These are phyloP conservation scores for Melinopterus prodromus DNA, from an alignment of 2,888 invertebrate species.

Conservation along the genomic window DNA sequence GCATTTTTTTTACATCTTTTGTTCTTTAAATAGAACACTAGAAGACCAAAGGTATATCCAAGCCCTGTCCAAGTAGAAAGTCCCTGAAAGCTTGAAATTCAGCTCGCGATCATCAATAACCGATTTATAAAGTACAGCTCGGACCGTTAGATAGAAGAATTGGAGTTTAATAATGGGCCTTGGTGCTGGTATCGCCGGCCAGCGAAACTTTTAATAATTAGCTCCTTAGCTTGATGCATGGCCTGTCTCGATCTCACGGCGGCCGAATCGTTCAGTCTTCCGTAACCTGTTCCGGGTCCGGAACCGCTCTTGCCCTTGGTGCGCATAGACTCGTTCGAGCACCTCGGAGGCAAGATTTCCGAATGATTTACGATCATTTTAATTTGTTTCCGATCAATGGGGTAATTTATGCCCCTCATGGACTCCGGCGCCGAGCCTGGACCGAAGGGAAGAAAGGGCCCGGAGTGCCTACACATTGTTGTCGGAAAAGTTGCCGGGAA, in stretches of 20 bases:
- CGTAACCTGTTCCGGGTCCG: constrained; percentile 10
- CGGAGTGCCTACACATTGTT: constrained; percentile 14
- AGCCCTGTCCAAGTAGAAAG: not conserved
- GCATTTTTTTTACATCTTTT: not conserved
- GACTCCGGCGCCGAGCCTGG: constrained; percentile 6
- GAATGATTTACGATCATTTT: constrained; percentile 47
- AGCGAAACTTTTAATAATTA: constrained; percentile 48
- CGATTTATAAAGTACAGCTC: constrained; percentile 43
- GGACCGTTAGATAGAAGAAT: constrained; percentile 43
- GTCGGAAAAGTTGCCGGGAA: constrained; percentile 11
- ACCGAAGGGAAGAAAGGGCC: not conserved
- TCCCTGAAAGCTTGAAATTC: not conserved
- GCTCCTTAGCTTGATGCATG: constrained; percentile 45
- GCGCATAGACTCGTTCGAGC: not conserved
- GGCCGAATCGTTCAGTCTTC: constrained; percentile 22
- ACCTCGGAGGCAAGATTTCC: constrained; percentile 14
- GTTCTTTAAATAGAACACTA: not conserved
- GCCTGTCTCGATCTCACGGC: constrained; percentile 42
- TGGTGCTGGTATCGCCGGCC: constrained; percentile 38
- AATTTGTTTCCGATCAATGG: constrained; percentile 48
- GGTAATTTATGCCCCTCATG: constrained; percentile 43
- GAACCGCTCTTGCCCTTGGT: constrained; percentile 24
- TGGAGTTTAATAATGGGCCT: constrained; percentile 44
- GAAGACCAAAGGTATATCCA: not conserved
- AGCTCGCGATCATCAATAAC: constrained; percentile 40